These are phyloP conservation scores for Acropora yongei DNA, from an alignment of 64 coral and sea anemone genomes.

Conservation along the genomic window DNA sequence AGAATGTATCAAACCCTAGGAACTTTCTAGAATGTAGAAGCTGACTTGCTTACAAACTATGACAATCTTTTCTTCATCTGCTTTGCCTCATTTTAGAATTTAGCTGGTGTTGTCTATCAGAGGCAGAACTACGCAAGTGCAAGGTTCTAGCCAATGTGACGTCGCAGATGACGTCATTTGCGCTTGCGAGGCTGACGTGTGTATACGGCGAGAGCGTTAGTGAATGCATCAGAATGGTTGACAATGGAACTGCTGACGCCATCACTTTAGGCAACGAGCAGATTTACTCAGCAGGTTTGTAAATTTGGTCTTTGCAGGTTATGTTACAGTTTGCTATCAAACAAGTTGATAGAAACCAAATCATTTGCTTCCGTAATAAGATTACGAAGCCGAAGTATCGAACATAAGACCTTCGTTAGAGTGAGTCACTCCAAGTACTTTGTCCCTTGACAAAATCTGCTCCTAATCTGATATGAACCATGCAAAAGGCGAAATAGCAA, in stretches of 20 bases:
- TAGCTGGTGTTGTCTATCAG: conserved; percentile 60
- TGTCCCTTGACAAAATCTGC: too few relatives aligned
- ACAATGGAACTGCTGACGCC: conserved; percentile 20
- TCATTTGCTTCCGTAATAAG: too few relatives aligned
- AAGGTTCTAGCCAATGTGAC: conserved; percentile 26
- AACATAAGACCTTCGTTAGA: too few relatives aligned
- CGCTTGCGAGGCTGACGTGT: conserved; percentile 23
- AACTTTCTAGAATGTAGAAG: too few relatives aligned
- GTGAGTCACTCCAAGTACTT: too few relatives aligned
- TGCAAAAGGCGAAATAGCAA: neutral
- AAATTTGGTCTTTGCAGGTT: too few relatives aligned
- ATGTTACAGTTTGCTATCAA: too few relatives aligned
- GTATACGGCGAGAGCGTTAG: conserved; percentile 14
- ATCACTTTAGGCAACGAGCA: conserved; percentile 49
- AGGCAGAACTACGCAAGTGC: conserved; percentile 47
- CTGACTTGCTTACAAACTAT: too few relatives aligned
- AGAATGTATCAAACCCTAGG: too few relatives aligned
- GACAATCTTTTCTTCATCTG: neutral
- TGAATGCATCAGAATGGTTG: conserved; percentile 49
- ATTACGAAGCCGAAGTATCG: too few relatives aligned
- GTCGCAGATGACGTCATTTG: neutral
- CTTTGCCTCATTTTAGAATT: neutral
- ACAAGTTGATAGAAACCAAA: too few relatives aligned
- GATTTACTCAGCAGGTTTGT: neutral
- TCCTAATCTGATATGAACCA: neutral